Percentiles rank a stretch among this genome's conserved stretches.
Conservation (phyloP, 2,113 vertebrate genomes). For the Vulpes ferrilata region DNA sequence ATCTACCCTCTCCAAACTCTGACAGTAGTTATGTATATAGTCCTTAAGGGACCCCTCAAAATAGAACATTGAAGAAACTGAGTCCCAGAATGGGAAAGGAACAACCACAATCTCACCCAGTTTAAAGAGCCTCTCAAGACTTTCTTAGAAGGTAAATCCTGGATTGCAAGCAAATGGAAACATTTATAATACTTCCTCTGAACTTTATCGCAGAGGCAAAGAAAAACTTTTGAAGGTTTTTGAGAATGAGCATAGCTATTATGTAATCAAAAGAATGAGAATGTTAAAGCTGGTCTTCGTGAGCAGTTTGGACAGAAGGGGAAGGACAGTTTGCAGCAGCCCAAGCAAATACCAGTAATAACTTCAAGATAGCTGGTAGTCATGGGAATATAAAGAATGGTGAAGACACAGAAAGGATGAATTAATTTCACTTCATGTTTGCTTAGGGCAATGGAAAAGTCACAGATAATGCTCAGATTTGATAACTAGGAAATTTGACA, state of each 20-base stretch:
- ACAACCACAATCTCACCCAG: background rate
- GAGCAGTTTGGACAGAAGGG: background rate
- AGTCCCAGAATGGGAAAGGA: slow-evolving; percentile 40
- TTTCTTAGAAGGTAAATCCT: slow-evolving; percentile 57
- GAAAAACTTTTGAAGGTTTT: slow-evolving; percentile 22
- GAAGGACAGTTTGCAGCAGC: background rate
- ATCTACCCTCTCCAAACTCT: slow-evolving; percentile 9
- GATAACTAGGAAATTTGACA: slow-evolving; percentile 60
- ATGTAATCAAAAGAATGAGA: slow-evolving; percentile 17
- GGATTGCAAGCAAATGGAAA: slow-evolving; percentile 39
- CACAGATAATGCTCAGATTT: slow-evolving; percentile 57
- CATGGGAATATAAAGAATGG: background rate
- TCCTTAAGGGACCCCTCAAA: slow-evolving; percentile 4
- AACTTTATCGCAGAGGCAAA: slow-evolving; percentile 18
- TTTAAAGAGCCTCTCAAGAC: slow-evolving; percentile 15
- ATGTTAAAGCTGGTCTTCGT: background rate
- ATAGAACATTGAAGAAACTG: slow-evolving; percentile 52
- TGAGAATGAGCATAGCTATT: slow-evolving; percentile 19
- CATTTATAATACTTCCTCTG: slow-evolving; percentile 26
- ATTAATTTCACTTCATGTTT: slow-evolving; percentile 54
- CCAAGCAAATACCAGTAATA: slow-evolving; percentile 10
- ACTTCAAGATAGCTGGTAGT: slow-evolving; percentile 15
- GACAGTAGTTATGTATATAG: slow-evolving; percentile 37
- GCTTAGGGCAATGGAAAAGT: slow-evolving; percentile 32
- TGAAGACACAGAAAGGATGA: slow-evolving; percentile 3